Percentiles rank a stretch among this genome's conserved stretches.
Evolutionary conservation across 2,888 invertebrate species (phyloP).

Genomic region (Metellina segmentata): DNA sequence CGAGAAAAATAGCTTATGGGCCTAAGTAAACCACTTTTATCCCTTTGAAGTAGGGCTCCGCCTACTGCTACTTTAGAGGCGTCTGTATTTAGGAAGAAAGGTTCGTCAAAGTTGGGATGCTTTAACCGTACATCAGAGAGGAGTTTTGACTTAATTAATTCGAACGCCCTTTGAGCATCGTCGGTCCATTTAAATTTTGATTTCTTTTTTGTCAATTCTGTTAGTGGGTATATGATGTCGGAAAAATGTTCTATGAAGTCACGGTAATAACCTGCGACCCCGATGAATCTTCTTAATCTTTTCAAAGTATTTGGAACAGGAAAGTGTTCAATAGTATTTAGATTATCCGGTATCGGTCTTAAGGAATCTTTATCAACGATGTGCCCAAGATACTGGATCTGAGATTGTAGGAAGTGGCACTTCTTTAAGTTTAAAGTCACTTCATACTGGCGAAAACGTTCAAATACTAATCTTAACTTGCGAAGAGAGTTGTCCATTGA

Average conservation of each 20-base stretch:
- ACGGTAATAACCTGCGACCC: not conserved
- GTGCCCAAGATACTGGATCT: conserved; percentile 1
- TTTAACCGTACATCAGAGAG: too few species aligned
- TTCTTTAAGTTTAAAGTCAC: conserved; percentile 1
- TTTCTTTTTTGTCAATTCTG: conserved; percentile 1
- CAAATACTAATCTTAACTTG: conserved; percentile 12
- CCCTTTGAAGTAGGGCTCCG: too few species aligned
- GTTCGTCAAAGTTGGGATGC: too few species aligned
- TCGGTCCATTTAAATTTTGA: not conserved
- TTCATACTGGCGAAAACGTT: not conserved
- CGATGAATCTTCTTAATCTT: not conserved
- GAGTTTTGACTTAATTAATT: not conserved
- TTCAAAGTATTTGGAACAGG: not conserved
- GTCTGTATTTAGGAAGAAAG: too few species aligned
- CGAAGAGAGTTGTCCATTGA: not conserved
- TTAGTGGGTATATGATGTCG: not conserved
- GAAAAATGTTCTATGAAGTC: conserved; percentile 4
- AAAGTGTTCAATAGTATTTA: not conserved
- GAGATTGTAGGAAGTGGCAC: conserved; percentile 6
- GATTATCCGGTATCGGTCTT: not conserved
- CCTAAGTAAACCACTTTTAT: too few species aligned
- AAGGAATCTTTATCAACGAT: too few species aligned
- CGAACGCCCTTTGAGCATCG: conserved; percentile 2
- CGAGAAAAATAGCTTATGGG: too few species aligned
- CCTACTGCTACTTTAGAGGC: too few species aligned